Base-by-base conservation (phyloP, 1,140 invertebrate species). In the Polypedilum pembai region DNA sequence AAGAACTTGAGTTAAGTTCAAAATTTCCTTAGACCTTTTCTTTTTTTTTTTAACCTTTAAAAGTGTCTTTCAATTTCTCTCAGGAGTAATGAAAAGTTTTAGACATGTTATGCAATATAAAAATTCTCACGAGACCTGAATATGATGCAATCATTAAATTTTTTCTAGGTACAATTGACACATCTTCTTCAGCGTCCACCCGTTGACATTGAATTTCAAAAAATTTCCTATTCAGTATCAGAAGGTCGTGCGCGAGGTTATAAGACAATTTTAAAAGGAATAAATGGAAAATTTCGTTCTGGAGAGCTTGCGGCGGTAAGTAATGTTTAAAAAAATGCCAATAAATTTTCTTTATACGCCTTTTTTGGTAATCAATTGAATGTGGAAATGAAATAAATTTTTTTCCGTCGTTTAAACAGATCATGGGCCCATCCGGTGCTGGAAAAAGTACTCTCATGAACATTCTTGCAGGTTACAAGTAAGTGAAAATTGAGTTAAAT, bases 371-470 rank as follows among this genome's bases (percentile, higher is more conserved):
- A 33, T 33, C 24, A 33, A 33, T 33, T 33, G 24, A 5, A 33
- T 33, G 24, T 33, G 15, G 41, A 45, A 12, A 15, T 12, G 8
- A 45, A 45, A 45, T 45, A 45, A 12, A 45, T 15, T 45, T 45
- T 45, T 12, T 8, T 45, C 7, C 66, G 2, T 1, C 21, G 8
- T 69, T 20, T 73, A 1, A 21, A 7, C 20, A 73, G 20, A 41
- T 73, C 17, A 73, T 41, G 41, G 74, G 63, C 18, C 33, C 33
- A 20, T 74, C 41, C 15, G 95, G 95, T 1, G 93, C 94, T 1
- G 95, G 95, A 0, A 98, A 98, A 82, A 94, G 92, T 76, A 95
- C 94, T 0, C 86, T 95, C 0, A 93, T 95, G 91, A 94, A 95
- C 78, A 93, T 94, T 77, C 83, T 95, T 76, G 92, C 94, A 21